Evolutionary conservation across 2,113 vertebrate genomes (phyloP).

Genomic region (Heterotis niloticus): DNA sequence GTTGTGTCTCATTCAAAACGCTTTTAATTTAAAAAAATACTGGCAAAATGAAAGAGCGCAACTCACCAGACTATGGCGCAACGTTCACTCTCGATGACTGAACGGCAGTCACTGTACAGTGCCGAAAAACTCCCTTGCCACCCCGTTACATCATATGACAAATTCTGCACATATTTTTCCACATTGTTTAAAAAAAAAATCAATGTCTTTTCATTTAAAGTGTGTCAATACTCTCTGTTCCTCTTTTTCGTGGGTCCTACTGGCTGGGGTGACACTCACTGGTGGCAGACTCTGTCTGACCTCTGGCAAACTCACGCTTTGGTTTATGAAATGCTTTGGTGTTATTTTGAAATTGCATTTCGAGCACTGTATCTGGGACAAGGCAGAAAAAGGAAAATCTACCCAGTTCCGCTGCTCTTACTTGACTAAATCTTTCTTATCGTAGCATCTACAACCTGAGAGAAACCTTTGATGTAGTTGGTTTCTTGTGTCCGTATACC

Average conservation of each 20-base stretch:
- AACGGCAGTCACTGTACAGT: too few species aligned
- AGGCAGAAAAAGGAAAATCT: slow-evolving; percentile 3
- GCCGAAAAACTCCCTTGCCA: too few species aligned
- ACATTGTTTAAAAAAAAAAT: neutral
- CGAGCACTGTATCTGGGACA: slow-evolving; percentile 26
- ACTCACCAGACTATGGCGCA: too few species aligned
- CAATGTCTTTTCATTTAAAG: neutral
- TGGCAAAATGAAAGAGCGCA: too few species aligned
- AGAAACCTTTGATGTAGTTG: slow-evolving; percentile 22
- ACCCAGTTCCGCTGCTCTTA: slow-evolving; percentile 6
- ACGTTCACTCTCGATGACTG: too few species aligned
- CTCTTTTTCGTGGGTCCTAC: neutral
- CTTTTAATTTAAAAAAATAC: too few species aligned
- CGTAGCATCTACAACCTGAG: slow-evolving; percentile 27
- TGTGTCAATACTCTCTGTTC: neutral
- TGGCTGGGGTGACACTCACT: neutral
- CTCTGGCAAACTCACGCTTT: neutral
- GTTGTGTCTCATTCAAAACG: too few species aligned
- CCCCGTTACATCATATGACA: neutral
- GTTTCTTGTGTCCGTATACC: neutral
- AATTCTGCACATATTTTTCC: neutral
- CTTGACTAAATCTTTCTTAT: slow-evolving; percentile 24
- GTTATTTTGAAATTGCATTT: slow-evolving; percentile 21
- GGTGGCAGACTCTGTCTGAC: neutral
- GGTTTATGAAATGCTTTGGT: slow-evolving; percentile 15